Percentiles rank a stretch among this genome's conserved stretches.
These are phyloP conservation scores for Heterotilapia buettikoferi DNA, from an alignment of 2,113 vertebrate species.

Conservation along the genomic window DNA sequence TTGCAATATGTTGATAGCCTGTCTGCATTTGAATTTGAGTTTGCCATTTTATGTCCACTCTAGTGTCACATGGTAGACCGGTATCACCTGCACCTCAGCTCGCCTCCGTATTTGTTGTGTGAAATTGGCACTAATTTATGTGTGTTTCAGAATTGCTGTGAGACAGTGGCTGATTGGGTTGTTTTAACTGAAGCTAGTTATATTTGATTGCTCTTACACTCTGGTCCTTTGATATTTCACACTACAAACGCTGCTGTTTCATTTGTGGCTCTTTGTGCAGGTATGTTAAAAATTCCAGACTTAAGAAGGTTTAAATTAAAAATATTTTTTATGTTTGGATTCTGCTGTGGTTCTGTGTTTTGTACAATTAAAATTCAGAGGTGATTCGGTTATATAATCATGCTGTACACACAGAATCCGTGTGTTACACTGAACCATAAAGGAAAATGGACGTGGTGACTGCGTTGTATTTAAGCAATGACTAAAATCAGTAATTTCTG, in stretches of 20 bases:
- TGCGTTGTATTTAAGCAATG: neutral
- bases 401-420: neutral
- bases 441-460: neutral
- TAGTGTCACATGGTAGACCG: neutral
- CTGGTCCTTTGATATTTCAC: neutral
- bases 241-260: neutral
- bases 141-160: neutral
- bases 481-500: neutral
- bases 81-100: neutral
- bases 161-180: neutral
- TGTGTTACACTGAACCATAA: neutral
- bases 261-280: neutral
- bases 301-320: neutral
- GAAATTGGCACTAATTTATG: neutral
- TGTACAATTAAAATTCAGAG: neutral
- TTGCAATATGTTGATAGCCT: neutral
- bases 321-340: neutral
- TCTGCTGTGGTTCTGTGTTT: neutral
- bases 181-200: neutral
- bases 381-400: neutral
- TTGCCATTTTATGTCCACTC: neutral
- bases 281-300: neutral
- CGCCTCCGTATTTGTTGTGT: neutral
- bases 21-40: neutral
- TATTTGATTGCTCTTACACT: neutral